phyloP scores from a whole-genome alignment of 2,113 vertebrate species.

The Erpornis zantholeuca region DNA sequence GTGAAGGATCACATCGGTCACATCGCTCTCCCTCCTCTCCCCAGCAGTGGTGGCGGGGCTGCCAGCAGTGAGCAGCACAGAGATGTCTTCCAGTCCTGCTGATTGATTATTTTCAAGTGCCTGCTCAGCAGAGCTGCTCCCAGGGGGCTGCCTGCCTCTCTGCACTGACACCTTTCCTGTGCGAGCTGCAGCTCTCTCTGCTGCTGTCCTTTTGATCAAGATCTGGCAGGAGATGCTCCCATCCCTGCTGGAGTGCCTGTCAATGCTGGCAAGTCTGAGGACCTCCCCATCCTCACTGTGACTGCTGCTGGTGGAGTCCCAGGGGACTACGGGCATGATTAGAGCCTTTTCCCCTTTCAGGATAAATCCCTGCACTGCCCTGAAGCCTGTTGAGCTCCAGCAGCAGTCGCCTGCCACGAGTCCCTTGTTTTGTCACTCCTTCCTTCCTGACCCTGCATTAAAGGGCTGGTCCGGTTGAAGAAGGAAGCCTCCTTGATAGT shows the following conservation, averaged over 20 bases:
- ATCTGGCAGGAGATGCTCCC: neutral
- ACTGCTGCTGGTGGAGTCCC: neutral
- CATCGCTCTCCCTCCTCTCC: neutral
- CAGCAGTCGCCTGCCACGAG: fast-evolving
- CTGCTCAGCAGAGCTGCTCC: slow-evolving; percentile 8
- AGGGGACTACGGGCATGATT: neutral
- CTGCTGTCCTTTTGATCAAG: slow-evolving; percentile 53
- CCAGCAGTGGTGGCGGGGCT: fast-evolving
- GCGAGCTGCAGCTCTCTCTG: neutral
- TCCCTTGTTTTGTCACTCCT: neutral
- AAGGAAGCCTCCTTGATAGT: neutral
- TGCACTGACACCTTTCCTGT: slow-evolving; percentile 1
- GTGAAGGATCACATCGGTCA: neutral
- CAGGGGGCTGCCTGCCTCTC: slow-evolving; percentile 10
- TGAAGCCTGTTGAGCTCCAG: neutral
- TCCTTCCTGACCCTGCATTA: neutral
- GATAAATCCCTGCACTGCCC: fast-evolving
- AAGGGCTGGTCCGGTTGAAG: neutral
- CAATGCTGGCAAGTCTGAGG: neutral
- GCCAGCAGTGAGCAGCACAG: neutral
- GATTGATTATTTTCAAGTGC: slow-evolving; percentile 58
- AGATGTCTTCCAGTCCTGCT: neutral
- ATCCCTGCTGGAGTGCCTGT: neutral
- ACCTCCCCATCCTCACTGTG: neutral
- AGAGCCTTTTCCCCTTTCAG: neutral